These are phyloP conservation scores for Siderastrea radians DNA, from an alignment of 92 coral and sea anemone species.

Conservation along the genomic window DNA sequence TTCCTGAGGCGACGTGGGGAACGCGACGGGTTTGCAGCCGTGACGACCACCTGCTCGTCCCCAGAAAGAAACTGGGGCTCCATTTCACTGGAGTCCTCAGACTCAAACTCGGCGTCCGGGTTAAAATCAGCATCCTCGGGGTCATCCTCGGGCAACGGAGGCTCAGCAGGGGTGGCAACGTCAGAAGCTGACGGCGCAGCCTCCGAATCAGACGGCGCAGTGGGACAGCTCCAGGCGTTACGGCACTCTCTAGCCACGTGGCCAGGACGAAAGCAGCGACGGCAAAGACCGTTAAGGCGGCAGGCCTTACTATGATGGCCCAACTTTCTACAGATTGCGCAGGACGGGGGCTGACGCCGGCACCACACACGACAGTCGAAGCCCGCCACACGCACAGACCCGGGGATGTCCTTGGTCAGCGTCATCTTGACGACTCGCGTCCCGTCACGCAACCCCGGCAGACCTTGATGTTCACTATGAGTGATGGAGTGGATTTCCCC, in stretches of 20 bases:
- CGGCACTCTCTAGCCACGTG: constrained; percentile 30
- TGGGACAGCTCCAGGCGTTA: background rate
- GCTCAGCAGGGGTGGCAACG: background rate
- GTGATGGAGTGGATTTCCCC: background rate
- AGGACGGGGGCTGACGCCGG: background rate
- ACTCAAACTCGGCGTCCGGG: no score
- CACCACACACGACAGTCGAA: background rate
- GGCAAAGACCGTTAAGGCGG: background rate
- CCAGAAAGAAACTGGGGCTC: no score
- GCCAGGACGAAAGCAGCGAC: background rate
- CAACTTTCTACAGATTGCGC: background rate
- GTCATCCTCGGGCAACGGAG: background rate
- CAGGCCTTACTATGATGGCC: background rate
- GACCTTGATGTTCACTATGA: rapidly evolving
- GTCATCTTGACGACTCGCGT: background rate
- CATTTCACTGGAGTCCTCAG: no score
- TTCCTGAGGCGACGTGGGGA: no score
- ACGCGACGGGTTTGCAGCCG: no score
- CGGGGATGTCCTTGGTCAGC: background rate
- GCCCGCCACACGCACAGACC: background rate
- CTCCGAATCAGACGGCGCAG: background rate
- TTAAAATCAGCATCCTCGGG: no score
- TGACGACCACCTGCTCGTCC: no score
- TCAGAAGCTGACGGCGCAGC: background rate
- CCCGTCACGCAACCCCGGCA: background rate